Percentiles rank a stretch among this genome's conserved stretches.
phyloP scores from a whole-genome alignment of 2,797 vertebrate species.

The Ciconia nigra region DNA sequence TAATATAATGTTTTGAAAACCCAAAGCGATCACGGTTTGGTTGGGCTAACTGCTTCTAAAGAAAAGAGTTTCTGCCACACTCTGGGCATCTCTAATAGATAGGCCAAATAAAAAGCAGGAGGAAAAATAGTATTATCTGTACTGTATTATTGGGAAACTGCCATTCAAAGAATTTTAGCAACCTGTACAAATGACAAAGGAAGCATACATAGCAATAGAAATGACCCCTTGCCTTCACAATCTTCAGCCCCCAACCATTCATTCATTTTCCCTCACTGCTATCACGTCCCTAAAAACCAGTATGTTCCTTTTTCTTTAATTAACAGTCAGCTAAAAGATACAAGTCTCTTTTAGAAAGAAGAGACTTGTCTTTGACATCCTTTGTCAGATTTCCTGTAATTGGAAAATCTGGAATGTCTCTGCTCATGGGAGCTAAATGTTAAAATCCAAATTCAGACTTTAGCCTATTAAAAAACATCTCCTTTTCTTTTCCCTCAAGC shows the following conservation, averaged over 20 bases:
- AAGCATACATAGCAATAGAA: neutral
- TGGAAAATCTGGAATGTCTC: neutral
- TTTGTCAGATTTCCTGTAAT: neutral
- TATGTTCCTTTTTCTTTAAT: neutral
- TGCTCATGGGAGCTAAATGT: neutral
- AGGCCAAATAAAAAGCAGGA: neutral
- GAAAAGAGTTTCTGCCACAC: neutral
- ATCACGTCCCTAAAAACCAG: neutral
- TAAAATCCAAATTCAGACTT: neutral
- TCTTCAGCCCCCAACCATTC: neutral
- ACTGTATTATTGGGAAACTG: neutral
- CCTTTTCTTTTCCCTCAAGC: neutral
- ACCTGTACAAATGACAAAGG: neutral
- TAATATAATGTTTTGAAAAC: neutral
- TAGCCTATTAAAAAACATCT: neutral
- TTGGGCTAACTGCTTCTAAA: neutral
- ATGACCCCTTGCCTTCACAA: neutral
- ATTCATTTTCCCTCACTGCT: neutral
- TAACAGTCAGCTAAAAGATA: neutral
- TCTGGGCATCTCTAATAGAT: neutral
- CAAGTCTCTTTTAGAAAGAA: neutral
- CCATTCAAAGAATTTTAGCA: neutral
- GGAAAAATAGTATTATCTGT: neutral
- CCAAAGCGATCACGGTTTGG: rapidly evolving
- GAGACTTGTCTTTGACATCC: neutral